Evolutionary conservation across 1,140 invertebrate genomes (phyloP).

Genomic region (Anastrepha obliqua): DNA sequence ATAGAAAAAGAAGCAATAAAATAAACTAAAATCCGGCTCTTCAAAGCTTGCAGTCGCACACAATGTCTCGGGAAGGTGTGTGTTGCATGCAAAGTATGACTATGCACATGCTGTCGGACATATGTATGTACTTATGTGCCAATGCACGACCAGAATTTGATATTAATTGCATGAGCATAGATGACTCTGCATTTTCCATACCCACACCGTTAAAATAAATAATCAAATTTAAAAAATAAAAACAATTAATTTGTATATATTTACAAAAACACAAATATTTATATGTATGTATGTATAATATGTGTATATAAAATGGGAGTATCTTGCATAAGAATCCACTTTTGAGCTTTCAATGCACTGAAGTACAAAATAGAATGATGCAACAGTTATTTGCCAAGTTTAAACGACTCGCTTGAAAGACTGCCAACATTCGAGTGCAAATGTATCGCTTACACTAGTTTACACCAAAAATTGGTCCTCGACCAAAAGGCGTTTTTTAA

Average conservation of each 20-base stretch:
- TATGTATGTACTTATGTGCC: not conserved
- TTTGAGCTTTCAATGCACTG: no score
- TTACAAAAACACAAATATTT: no score
- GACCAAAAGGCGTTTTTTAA: no score
- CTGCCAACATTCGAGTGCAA: not conserved
- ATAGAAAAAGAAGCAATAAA: not conserved
- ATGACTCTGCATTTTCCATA: slow-evolving; percentile 3
- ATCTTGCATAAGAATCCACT: no score
- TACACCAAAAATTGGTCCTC: no score
- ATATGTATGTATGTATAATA: no score
- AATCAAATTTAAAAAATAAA: no score
- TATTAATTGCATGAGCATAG: slow-evolving; percentile 1
- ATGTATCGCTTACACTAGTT: not conserved
- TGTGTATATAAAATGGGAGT: no score
- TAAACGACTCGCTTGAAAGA: not conserved
- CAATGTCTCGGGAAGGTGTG: not conserved
- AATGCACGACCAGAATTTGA: not conserved
- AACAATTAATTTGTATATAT: no score
- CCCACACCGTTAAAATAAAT: no score
- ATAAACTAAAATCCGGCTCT: slow-evolving; percentile 24
- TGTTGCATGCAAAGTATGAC: not conserved
- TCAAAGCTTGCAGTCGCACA: not conserved
- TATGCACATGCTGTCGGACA: not conserved
- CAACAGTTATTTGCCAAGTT: not conserved
- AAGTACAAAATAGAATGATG: no score